Percentiles rank a stretch among this genome's conserved stretches.
phyloP scores from a whole-genome alignment of 2,113 vertebrate species.

The Mesembrinibis cayennensis region DNA sequence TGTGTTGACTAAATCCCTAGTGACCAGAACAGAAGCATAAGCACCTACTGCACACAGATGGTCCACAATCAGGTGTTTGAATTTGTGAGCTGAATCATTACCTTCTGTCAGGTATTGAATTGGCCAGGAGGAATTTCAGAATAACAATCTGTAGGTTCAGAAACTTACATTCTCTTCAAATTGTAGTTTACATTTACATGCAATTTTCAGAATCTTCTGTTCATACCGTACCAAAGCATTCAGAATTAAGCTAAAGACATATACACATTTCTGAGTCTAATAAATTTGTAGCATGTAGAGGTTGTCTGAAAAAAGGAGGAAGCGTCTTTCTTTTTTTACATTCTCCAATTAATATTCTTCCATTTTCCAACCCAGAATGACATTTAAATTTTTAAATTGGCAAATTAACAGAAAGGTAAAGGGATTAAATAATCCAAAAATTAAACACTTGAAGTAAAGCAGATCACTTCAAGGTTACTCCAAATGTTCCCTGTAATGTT shows the following conservation, averaged over 20 bases:
- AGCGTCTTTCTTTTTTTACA: not conserved
- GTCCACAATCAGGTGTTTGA: not conserved
- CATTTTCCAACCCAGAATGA: not conserved
- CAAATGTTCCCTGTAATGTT: not conserved
- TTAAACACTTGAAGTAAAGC: not conserved
- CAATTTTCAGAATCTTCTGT: not conserved
- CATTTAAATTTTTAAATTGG: not conserved
- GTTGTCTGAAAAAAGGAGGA: not conserved
- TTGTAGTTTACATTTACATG: not conserved
- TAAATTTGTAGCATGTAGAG: not conserved
- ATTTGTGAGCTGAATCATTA: not conserved
- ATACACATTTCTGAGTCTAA: not conserved
- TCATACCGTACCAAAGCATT: not conserved
- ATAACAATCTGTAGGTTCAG: not conserved
- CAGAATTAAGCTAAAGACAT: not conserved
- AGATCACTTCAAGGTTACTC: not conserved
- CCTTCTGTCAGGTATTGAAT: not conserved
- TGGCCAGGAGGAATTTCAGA: not conserved
- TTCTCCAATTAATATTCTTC: not conserved
- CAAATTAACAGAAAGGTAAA: not conserved
- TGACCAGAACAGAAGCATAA: not conserved
- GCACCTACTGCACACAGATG: not conserved
- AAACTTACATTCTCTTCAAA: not conserved
- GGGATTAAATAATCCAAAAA: not conserved
- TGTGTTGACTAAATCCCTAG: not conserved